phyloP scores from a whole-genome alignment of 2,113 vertebrate species.

The Apodemus speciosus region DNA sequence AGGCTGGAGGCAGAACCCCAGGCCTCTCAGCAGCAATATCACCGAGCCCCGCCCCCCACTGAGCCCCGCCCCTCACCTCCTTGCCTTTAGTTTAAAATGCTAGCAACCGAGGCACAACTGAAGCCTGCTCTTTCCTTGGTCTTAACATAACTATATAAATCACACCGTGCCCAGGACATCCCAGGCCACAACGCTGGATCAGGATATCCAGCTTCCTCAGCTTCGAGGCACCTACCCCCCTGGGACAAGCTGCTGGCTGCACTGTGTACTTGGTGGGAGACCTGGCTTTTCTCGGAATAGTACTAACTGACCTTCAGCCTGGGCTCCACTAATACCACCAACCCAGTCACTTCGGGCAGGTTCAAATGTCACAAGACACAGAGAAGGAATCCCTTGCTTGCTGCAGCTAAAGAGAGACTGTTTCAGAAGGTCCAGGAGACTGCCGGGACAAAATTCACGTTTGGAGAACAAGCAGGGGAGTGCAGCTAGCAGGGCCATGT shows the following conservation, averaged over 20 bases:
- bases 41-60: too few species aligned
- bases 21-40: background rate
- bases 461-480: background rate
- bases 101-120: background rate
- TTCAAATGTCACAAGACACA: background rate
- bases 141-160: background rate
- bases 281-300: background rate
- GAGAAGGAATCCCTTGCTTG: background rate
- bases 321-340: background rate
- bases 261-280: background rate
- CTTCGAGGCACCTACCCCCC: background rate
- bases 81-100: background rate
- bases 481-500: background rate
- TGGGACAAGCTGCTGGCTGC: background rate
- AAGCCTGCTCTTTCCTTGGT: background rate
- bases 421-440: slow-evolving; percentile 32
- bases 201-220: background rate
- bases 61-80: background rate
- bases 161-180: background rate
- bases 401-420: background rate
- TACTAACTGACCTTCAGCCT: background rate
- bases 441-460: background rate
- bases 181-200: background rate
- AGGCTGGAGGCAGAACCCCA: background rate
- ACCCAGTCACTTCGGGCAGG: background rate